Base-by-base conservation (phyloP, 2,113 vertebrate genomes). In the Semicossyphus pulcher region DNA sequence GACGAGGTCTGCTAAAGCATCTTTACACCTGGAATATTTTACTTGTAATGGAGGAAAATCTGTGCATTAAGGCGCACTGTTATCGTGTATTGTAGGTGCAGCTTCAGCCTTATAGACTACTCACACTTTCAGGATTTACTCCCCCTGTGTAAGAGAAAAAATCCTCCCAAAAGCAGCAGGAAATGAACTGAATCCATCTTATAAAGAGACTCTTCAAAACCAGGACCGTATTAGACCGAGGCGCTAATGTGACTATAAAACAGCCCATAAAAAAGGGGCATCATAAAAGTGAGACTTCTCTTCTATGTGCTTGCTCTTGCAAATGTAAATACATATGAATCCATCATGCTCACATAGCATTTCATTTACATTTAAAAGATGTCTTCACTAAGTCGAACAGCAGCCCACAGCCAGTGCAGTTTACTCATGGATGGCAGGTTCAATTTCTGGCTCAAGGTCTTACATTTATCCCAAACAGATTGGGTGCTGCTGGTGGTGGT, bases 381-480 rank as follows among this genome's bases (percentile, higher is more conserved):
- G 78, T 86, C 82, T 81, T 89, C 71, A 74, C 64, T 51, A 68
- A 71, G 71, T 68, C 66, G 72, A 77, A 73, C 59, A 74, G 53
- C 45, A 71, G 76, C 63, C 66, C 41, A 34, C 20, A 60, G 49
- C 68, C 28, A 37, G 68, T 52, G 54, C 61, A 75, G 56, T 78
- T 78, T 80, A 71, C 83, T 73, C 85, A 84, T 66, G 76, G 76
- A 52, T 85, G 79, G 78, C 81, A 74, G 71, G 73, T 89, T 88
- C 80, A 86, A 77, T 88, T 88, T 80, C 74, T 75, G 51, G 77
- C 76, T 87, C 77, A 84, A 81, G 72, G 76, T 86, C 75, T 85
- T 78, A 80, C 72, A 86, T 90, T 91, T 80, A 85, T 89, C 72
- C 80, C 39, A 81, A 76, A 85, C 71, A 85, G 81, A 91, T 85